A percentile compares a stretch with the other conserved stretches of the same genome.
These are phyloP conservation scores for Platycercus adscitus DNA, from an alignment of 2,113 vertebrate genomes.

Conservation along the genomic window DNA sequence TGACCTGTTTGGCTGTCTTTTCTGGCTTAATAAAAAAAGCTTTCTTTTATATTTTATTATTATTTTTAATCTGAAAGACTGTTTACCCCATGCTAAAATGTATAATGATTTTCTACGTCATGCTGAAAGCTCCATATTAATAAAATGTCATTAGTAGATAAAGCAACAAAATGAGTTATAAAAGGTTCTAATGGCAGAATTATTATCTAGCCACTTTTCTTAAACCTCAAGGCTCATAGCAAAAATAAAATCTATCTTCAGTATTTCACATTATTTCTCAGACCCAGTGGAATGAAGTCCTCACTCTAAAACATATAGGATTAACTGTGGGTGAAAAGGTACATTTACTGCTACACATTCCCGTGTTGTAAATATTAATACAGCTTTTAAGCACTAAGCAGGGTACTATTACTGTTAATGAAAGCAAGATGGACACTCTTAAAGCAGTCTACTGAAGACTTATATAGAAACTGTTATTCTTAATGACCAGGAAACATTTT, in stretches of 20 bases:
- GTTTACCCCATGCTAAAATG: neutral
- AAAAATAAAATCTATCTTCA: neutral
- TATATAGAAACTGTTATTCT: neutral
- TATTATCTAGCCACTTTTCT: neutral
- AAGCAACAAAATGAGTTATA: neutral
- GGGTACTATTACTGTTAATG: neutral
- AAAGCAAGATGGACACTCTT: neutral
- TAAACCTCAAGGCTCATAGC: neutral
- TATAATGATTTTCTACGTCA: neutral
- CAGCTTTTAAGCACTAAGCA: neutral
- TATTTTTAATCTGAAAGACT: neutral
- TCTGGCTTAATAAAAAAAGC: conserved; percentile 13
- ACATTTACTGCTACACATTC: neutral
- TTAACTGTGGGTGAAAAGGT: neutral
- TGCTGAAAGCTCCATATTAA: conserved; percentile 9
- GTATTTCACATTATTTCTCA: neutral
- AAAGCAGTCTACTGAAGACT: neutral
- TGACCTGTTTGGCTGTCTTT: neutral
- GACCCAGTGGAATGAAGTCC: neutral
- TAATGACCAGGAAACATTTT: neutral
- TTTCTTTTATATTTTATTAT: neutral
- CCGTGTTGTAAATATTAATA: neutral
- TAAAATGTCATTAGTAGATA: neutral
- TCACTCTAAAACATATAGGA: neutral
- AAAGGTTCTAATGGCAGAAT: neutral